Conservation (phyloP, 2,797 vertebrate species). For the Streptopelia turtur region DNA sequence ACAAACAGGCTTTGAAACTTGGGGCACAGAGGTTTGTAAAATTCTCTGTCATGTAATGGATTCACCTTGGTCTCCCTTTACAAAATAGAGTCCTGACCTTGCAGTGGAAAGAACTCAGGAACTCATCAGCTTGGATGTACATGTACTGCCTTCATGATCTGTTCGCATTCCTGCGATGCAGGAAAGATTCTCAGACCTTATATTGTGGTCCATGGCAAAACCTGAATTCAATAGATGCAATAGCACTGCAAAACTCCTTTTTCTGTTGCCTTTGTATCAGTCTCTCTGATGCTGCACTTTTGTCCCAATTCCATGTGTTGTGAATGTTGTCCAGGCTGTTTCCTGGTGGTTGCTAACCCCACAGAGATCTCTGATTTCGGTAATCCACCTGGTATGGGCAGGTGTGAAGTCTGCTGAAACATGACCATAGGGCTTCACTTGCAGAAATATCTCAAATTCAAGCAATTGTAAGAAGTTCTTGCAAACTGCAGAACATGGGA, state of each 20-base stretch:
- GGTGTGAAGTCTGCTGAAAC: background rate
- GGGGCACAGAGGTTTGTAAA: too few species aligned
- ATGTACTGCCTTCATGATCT: background rate
- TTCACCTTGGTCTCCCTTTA: background rate
- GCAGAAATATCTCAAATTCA: background rate
- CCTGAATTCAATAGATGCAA: background rate
- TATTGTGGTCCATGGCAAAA: background rate
- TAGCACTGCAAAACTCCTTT: background rate
- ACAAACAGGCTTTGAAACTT: background rate
- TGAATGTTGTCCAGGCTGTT: background rate
- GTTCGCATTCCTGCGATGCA: background rate
- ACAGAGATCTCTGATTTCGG: background rate
- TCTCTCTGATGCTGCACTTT: background rate
- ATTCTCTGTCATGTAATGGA: background rate
- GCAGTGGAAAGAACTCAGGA: background rate
- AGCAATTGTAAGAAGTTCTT: background rate
- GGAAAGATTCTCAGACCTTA: background rate
- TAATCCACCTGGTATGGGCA: background rate
- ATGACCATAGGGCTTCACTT: background rate
- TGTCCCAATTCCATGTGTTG: background rate
- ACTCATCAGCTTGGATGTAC: accelerated
- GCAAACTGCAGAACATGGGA: background rate
- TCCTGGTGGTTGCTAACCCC: background rate
- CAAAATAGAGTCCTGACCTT: background rate
- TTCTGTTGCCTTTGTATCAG: background rate